These are phyloP conservation scores for Cryptoleucopteryx plumbea DNA, from an alignment of 2,113 vertebrate species.

Conservation along the genomic window DNA sequence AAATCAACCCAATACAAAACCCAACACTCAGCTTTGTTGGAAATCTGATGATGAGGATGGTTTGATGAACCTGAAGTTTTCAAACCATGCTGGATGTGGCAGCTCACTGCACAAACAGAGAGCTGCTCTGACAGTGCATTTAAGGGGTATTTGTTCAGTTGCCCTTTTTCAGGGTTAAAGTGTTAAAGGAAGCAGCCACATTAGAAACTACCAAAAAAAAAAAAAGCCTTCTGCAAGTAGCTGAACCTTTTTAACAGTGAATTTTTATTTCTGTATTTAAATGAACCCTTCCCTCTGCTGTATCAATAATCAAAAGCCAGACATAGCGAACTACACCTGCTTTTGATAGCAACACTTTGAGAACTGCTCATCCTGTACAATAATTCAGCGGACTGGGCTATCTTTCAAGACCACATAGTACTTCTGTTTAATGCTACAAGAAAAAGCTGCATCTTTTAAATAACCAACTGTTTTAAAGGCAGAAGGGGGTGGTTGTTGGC, in stretches of 20 bases:
- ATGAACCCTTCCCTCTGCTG: neutral
- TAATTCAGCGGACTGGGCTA: neutral
- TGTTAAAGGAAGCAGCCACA: neutral
- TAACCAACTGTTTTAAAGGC: neutral
- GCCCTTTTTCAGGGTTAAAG: neutral
- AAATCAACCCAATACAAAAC: fast-evolving
- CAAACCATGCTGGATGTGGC: neutral
- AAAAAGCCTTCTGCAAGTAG: neutral
- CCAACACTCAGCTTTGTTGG: neutral
- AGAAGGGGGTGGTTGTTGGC: neutral
- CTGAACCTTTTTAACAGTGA: neutral
- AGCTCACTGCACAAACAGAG: neutral
- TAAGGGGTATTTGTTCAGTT: neutral
- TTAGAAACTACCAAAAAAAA: neutral
- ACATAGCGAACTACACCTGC: neutral
- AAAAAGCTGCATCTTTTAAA: neutral
- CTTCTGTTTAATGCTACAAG: neutral
- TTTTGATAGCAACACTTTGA: slow-evolving; percentile 7
- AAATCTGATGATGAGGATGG: neutral
- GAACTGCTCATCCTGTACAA: neutral
- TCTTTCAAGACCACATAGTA: neutral
- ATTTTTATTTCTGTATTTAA: slow-evolving; percentile 16
- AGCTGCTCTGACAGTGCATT: neutral
- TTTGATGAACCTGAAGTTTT: neutral
- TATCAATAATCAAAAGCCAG: slow-evolving; percentile 8